A percentile compares a stretch with the other conserved stretches of the same genome.
phyloP scores from a whole-genome alignment of 2,797 vertebrate genomes.

The Neosilurus mollespiculum region DNA sequence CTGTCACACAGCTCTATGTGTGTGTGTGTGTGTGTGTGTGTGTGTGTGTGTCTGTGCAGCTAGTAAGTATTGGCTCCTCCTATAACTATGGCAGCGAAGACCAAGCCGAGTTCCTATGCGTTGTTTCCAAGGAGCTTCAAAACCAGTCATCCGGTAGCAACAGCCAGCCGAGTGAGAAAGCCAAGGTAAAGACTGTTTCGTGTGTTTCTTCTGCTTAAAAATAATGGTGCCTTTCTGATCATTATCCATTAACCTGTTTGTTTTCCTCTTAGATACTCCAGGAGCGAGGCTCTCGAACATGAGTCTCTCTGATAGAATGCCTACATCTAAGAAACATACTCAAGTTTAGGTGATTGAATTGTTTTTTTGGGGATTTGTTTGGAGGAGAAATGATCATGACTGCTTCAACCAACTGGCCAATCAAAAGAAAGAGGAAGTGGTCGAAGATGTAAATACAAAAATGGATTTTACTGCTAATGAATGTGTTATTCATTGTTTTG shows the following conservation, averaged over 20 bases:
- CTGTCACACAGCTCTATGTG: slow-evolving; percentile 29
- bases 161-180: slow-evolving; percentile 97
- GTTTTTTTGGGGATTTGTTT: background rate
- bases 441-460: background rate
- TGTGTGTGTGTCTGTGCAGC: slow-evolving; percentile 64
- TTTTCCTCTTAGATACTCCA: slow-evolving; percentile 84
- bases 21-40: slow-evolving; percentile 14
- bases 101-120: slow-evolving; percentile 97
- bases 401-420: background rate
- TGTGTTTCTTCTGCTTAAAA: background rate
- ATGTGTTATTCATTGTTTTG: background rate
- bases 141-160: slow-evolving; percentile 90
- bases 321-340: background rate
- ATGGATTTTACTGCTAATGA: background rate
- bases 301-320: slow-evolving; percentile 63
- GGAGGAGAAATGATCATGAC: background rate
- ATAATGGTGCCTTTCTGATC: background rate
- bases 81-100: slow-evolving; percentile 99
- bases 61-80: slow-evolving; percentile 98
- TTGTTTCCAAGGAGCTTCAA: slow-evolving; percentile 98
- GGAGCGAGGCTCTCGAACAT: slow-evolving; percentile 96
- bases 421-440: background rate
- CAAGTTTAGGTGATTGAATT: background rate
- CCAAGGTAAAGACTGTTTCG: slow-evolving; percentile 81
- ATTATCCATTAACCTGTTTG: background rate